Conservation (phyloP, 2,797 vertebrate genomes). For the Coregonus ussuriensis region DNA sequence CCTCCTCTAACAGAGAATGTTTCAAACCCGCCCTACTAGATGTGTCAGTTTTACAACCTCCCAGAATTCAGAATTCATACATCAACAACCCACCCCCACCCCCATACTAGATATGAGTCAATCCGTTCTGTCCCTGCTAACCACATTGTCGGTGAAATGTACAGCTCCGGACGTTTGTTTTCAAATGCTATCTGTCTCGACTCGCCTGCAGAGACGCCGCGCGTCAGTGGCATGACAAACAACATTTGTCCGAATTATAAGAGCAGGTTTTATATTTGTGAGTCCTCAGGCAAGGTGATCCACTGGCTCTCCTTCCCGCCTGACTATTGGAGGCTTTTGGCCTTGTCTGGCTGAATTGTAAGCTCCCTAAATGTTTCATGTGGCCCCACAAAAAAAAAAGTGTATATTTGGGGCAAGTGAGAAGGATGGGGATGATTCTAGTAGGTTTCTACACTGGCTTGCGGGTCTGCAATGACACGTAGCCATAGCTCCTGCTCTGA, state of each 20-base stretch:
- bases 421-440: neutral
- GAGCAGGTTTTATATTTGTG: slow-evolving; percentile 45
- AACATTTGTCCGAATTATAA: slow-evolving; percentile 57
- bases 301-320: slow-evolving; percentile 24
- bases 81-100: neutral
- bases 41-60: neutral
- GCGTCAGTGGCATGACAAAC: slow-evolving; percentile 48
- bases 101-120: slow-evolving; percentile 9
- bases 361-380: slow-evolving; percentile 41
- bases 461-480: neutral
- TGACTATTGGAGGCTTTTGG: slow-evolving; percentile 21
- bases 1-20: too few relatives aligned
- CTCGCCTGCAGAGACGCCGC: slow-evolving; percentile 25
- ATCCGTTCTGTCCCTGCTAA: slow-evolving; percentile 33
- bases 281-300: slow-evolving; percentile 53
- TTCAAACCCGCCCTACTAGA: too few relatives aligned
- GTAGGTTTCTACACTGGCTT: neutral
- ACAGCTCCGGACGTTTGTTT: slow-evolving; percentile 37
- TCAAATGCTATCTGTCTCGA: slow-evolving; percentile 41
- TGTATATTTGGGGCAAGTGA: neutral
- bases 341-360: slow-evolving; percentile 27
- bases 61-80: neutral
- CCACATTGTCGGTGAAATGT: slow-evolving; percentile 35
- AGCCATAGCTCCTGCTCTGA: neutral
- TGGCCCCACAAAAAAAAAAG: neutral